Evolutionary conservation across 2,888 invertebrate species (phyloP).

Genomic region (Corythucha ciliata): DNA sequence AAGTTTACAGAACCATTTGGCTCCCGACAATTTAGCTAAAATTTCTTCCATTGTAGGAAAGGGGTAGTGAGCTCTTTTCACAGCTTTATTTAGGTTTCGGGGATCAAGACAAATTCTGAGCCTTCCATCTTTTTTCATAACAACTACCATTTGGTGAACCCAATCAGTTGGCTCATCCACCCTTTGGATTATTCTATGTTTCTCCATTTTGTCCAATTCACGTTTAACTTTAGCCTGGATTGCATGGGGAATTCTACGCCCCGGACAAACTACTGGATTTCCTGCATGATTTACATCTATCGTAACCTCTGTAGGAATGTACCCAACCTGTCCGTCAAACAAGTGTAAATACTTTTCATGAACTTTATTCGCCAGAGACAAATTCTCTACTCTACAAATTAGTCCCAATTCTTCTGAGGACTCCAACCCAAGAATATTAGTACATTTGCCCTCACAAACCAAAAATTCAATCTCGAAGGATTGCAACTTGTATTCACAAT

Average conservation of each 20-base stretch:
- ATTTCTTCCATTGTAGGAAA: conserved; percentile 22
- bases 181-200: neutral
- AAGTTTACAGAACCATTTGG: conserved; percentile 9
- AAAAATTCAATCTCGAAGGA: neutral
- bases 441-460: neutral
- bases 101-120: conserved; percentile 21
- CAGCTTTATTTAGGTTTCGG: conserved; percentile 6
- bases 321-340: conserved; percentile 7
- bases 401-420: conserved; percentile 4
- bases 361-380: neutral
- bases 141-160: conserved; percentile 13
- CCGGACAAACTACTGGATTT: conserved; percentile 9
- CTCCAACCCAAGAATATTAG: conserved; percentile 5
- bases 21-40: neutral
- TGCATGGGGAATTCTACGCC: conserved; percentile 7
- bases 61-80: conserved; percentile 13
- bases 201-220: conserved; percentile 14
- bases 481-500: neutral
- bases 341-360: neutral
- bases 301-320: neutral
- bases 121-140: conserved; percentile 5
- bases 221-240: conserved; percentile 6
- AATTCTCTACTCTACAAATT: neutral
- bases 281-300: neutral
- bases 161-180: conserved; percentile 7